Percentiles rank a stretch among this genome's conserved stretches.
Conservation (phyloP, 1,140 invertebrate genomes). For the Lepidurus apus region DNA sequence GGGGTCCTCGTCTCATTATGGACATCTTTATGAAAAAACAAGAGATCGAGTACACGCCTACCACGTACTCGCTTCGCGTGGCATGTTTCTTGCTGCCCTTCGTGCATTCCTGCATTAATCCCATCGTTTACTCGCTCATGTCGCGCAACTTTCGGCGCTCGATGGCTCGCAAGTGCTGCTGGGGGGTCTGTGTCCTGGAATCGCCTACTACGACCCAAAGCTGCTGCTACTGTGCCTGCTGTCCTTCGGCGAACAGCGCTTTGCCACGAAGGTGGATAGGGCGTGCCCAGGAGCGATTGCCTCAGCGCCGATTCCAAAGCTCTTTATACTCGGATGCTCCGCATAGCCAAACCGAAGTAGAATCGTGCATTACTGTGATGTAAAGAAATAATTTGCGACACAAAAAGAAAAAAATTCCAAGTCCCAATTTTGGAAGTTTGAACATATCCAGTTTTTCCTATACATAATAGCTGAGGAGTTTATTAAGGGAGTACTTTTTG, state of each 20-base stretch:
- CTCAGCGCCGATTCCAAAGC: neutral
- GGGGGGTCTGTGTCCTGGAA: conserved; percentile 11
- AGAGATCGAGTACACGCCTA: conserved; percentile 35
- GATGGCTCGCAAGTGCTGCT: conserved; percentile 38
- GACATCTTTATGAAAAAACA: conserved; percentile 42
- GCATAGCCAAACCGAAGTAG: neutral
- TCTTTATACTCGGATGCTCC: neutral
- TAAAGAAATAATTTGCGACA: neutral
- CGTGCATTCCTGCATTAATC: conserved; percentile 46
- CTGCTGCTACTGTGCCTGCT: conserved; percentile 6
- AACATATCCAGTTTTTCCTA: too few species aligned
- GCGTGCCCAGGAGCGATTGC: neutral
- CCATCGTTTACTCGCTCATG: conserved; percentile 50
- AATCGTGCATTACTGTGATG: conserved; percentile 12
- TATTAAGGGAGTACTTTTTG: neutral
- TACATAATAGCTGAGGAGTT: too few species aligned
- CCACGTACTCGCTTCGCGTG: conserved; percentile 38
- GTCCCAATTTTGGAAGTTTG: too few species aligned
- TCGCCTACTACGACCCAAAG: neutral
- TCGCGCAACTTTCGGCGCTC: conserved; percentile 47
- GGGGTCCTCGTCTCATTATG: conserved; percentile 49
- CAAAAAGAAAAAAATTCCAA: too few species aligned
- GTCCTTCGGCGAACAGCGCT: neutral
- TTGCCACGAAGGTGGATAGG: neutral
- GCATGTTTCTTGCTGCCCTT: conserved; percentile 40